Base-by-base conservation (phyloP, 2,113 vertebrate genomes). In the Callithrix jacchus region DNA sequence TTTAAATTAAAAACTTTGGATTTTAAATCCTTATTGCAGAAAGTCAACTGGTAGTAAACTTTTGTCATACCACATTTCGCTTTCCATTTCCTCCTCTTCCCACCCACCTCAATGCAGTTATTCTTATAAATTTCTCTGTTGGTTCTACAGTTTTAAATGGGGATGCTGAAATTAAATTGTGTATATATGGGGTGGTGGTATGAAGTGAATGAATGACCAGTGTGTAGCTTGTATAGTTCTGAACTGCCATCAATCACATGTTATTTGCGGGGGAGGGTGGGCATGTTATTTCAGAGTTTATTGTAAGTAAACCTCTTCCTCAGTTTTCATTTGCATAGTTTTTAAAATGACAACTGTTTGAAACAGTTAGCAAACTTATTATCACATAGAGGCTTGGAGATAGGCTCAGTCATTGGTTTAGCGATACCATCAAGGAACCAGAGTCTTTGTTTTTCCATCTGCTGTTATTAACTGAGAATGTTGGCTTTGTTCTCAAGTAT, bases 401-500 rank as follows among this genome's bases (percentile, higher is more conserved):
- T 58, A 89, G 20, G 45, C 30, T 89, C 87, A 82, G n/a, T 95
- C 70, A 52, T 23, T 70, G 52, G 35, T 56, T 95, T 42, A 77
- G 1, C 82, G 37, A 87, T 42, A 86, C 77, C 82, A 52, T 92
- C 37, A 89, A 64, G 91, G 94, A 94, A 84, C 10, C 47, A 83
- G 52, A 66, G 71, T 89, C 89, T 88, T 89, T 71, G 45, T 58
- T n/a, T 87, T 77, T 87, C 64, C 45, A 16, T 87, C 74, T 89
- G 13, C 25, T 95, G 1, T 54, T 42, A 37, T 81, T 61, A 27
- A 66, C 47, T 35, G 37, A 85, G 70, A 79, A 0, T 42, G 8
- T 54, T 66, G 79, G 54, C 89, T 84, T 85, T 93, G 54, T 93
- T 91, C 79, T 95, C 49, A 64, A 73, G 56, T 74, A 82, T 77